A percentile compares a stretch with the other conserved stretches of the same genome.
These are phyloP conservation scores for Drosophila anceps DNA, from an alignment of 2,888 invertebrate species.

Conservation along the genomic window DNA sequence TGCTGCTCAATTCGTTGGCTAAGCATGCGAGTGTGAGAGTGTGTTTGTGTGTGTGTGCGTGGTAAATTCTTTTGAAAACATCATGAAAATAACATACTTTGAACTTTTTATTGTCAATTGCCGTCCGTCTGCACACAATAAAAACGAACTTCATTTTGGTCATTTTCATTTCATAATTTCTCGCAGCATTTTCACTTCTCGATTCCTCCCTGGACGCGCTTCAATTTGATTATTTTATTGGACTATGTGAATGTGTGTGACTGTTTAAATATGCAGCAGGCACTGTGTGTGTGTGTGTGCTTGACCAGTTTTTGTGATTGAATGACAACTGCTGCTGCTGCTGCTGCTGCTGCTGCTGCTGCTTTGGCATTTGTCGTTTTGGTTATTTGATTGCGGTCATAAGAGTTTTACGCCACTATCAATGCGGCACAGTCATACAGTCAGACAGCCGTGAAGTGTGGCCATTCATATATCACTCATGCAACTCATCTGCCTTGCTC, in stretches of 20 bases:
- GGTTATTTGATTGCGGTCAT: constrained; percentile 74
- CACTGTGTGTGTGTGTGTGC: constrained; percentile 3
- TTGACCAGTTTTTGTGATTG: constrained; percentile 27
- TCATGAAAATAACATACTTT: constrained; percentile 75
- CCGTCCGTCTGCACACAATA: constrained; percentile 64
- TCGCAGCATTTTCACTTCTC: constrained; percentile 36
- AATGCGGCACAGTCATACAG: constrained; percentile 23
- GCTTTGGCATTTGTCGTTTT: constrained; percentile 49
- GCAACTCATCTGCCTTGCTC: constrained; percentile 6
- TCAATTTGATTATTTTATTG: constrained; percentile 56
- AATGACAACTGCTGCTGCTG: constrained; percentile 3
- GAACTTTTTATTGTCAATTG: constrained; percentile 78
- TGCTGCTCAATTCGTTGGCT: constrained; percentile 27
- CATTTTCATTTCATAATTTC: constrained; percentile 78
- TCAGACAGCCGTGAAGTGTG: background rate
- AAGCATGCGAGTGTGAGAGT: background rate
- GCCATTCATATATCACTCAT: constrained; percentile 35
- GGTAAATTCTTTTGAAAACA: constrained; percentile 62
- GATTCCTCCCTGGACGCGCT: constrained; percentile 40
- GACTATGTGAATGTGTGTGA: background rate
- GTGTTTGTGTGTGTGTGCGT: constrained; percentile 42
- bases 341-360: background rate
- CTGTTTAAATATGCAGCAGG: constrained; percentile 13
- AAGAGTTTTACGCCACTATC: constrained; percentile 66
- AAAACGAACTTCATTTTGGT: constrained; percentile 72